These are phyloP conservation scores for Panthera uncia DNA, from an alignment of 2,113 vertebrate genomes.

Conservation along the genomic window DNA sequence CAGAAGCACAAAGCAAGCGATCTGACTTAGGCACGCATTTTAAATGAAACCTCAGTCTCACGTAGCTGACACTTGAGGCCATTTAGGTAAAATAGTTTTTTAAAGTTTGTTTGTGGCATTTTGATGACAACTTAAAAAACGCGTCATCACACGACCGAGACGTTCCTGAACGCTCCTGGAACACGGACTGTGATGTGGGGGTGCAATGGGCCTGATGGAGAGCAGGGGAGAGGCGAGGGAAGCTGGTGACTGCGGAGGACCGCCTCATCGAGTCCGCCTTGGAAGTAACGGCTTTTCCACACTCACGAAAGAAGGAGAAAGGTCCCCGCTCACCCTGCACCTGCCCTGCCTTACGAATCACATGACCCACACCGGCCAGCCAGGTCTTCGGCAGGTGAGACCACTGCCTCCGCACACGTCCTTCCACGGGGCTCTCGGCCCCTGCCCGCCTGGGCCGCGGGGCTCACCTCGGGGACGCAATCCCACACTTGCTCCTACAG, in stretches of 20 bases:
- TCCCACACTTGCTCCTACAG: too few relatives aligned
- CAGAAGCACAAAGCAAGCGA: neutral
- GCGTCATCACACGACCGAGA: neutral
- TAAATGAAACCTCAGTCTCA: neutral
- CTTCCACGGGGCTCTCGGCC: neutral
- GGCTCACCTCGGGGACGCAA: rapidly evolving
- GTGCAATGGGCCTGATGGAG: neutral
- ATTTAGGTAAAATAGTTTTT: neutral
- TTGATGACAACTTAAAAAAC: neutral
- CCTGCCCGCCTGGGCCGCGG: neutral
- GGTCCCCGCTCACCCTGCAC: too few relatives aligned
- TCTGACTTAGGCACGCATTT: neutral
- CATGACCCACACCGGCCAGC: neutral
- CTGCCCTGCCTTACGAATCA: neutral
- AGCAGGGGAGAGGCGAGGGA: neutral
- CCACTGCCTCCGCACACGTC: neutral
- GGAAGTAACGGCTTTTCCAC: neutral
- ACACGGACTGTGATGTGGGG: rapidly evolving
- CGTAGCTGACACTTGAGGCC: neutral
- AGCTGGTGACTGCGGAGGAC: neutral
- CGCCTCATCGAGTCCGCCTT: neutral
- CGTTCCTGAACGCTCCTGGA: neutral
- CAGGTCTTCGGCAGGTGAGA: rapidly evolving
- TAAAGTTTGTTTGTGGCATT: neutral
- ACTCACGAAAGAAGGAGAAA: too few relatives aligned